Base-by-base conservation (phyloP, 2,888 invertebrate genomes). In the Xestia rhomboidea region DNA sequence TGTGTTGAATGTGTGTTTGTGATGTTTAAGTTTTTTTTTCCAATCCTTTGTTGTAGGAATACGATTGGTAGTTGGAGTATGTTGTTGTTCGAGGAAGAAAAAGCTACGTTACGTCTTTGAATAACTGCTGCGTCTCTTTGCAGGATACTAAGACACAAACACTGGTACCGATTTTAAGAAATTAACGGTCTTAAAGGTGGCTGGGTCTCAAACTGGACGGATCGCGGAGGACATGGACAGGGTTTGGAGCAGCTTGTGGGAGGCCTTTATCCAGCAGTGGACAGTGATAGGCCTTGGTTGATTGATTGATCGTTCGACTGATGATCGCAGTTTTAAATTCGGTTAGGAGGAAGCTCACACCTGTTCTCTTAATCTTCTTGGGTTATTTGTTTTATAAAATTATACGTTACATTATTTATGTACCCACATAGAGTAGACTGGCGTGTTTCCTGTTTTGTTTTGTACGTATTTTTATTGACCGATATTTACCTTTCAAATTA, bases 241-340 rank as follows among this genome's bases (percentile, higher is more conserved):
- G 15, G 7, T 57, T 2, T 27, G 27, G 30, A 27, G 30, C 60
- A 30, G 18, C 4, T 60, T 30, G 30, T 10, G 18, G 30, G 21
- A 21, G 1, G 30, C 30, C 10, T 60, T 1, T 30, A 30, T 60
- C 30, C 21, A 30, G 30, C 8, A 18, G 60, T 30, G 60, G 10
- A 8, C 18, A 4, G 8, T 0, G 2, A n/a, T 5, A n/a, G n/a
- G 2, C 13, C 13, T 5, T 0, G 15, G 1, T 2, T 57, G n/a
- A 54, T 54, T n/a, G n/a, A 54, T 54, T 54, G 2, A 15, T 57
- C 13, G 13, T 57, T 54, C 27, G 15, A 46, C 15, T 21, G 10
- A 15, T 49, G 46, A 57, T 27, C n/a, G 27, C 13, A 27, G 15
- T 57, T 54, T 54, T 54, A n/a, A n/a, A n/a, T 54, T n/a, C 0